Base-by-base conservation (phyloP, 2,888 invertebrate species). In the Diarsia rubi region DNA sequence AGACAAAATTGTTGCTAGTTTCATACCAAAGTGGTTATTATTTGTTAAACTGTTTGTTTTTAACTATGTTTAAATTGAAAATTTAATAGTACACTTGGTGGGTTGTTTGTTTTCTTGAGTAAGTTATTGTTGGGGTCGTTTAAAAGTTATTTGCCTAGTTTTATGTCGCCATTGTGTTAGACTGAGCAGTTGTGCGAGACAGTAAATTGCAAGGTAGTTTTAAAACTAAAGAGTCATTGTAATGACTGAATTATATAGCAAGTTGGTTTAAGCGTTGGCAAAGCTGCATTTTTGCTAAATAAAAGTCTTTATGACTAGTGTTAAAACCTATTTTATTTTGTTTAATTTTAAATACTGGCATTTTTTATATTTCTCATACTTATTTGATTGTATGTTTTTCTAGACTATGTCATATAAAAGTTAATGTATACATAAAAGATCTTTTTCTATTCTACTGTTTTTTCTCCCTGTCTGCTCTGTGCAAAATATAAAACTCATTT, bases 11-110 rank as follows among this genome's bases (percentile, higher is more conserved):
- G 44, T 57, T 64, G 47, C 8, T 16, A 42, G 63, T 64, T 70
- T 47, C 6, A 14, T 31, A 62, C n/a, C 66, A 52, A 72, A 69
- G 54, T 42, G 5, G 72, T 79, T 31, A 75, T 82, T 83, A 71
- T 37, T 16, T n/a, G 27, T 73, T n/a, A 81, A 67, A 69, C 66
- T 73, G 62, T 82, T 64, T 76, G 69, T 70, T 62, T 52, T 45
- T 42, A 52, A 52, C 62, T 42, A 42, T 47, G 37, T 71, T 71
- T 54, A 47, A 52, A 72, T 79, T 79, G 54, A 62, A 79, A 74
- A 49, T 21, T 0, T 65, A 54, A 81, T 68, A 24, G 27, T 16
- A 11, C 0, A 44, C 24, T 52, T 9, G 3, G 27, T 19, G 14
- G 9, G 24, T 42, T 59, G 49, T 77, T 72, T 76, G 31, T 72